These are phyloP conservation scores for Trachemys scripta DNA, from an alignment of 2,113 vertebrate species.

Conservation along the genomic window DNA sequence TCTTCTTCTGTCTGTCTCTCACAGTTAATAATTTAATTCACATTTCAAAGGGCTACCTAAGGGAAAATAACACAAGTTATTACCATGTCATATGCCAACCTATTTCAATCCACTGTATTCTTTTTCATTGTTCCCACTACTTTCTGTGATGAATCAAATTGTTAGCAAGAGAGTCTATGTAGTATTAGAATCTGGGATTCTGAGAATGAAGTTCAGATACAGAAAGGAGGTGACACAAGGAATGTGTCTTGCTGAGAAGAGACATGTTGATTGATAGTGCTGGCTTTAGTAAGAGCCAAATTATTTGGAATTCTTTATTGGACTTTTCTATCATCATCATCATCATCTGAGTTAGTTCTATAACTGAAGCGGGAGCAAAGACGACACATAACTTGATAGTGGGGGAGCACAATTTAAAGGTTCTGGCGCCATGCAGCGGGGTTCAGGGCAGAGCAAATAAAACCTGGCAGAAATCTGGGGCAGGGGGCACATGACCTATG, in stretches of 20 bases:
- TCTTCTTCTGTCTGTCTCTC: not conserved
- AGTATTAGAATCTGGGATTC: not conserved
- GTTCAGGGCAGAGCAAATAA: too few relatives aligned
- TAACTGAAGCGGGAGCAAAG: not conserved
- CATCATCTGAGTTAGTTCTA: not conserved
- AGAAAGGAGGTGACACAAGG: not conserved
- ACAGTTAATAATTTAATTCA: constrained; percentile 21
- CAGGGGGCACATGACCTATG: too few relatives aligned
- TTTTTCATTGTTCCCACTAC: not conserved
- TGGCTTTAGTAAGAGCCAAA: not conserved
- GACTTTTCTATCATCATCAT: not conserved
- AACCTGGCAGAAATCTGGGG: too few relatives aligned
- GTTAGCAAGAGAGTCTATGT: not conserved
- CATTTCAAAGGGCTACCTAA: not conserved
- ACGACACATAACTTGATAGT: too few relatives aligned
- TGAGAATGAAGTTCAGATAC: not conserved
- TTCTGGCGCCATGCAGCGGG: too few relatives aligned
- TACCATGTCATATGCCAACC: not conserved
- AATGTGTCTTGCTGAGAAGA: not conserved
- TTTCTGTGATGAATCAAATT: not conserved
- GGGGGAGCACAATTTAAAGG: too few relatives aligned
- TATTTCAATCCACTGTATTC: constrained; percentile 7
- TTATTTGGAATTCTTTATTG: not conserved
- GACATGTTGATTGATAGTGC: not conserved
- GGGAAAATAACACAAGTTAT: not conserved